Percentiles rank a stretch among this genome's conserved stretches.
Evolutionary conservation across 1,140 invertebrate species (phyloP).

Genomic region (Panagrolaimus sp.): DNA sequence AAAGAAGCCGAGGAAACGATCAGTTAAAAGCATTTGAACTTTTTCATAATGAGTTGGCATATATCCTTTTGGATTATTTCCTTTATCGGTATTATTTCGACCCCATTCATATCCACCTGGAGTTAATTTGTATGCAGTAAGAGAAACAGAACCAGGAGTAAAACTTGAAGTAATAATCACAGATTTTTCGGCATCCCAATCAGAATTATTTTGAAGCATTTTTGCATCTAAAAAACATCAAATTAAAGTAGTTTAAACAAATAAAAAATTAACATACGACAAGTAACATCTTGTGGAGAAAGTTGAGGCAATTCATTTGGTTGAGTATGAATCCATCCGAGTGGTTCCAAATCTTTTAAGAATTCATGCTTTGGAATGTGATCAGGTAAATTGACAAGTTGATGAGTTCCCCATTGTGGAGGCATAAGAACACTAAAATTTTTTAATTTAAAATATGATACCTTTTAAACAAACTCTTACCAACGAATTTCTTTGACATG

Average conservation of each 20-base stretch:
- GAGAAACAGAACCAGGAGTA: conserved; percentile 92
- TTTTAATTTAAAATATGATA: no score
- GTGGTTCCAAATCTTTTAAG: conserved; percentile 79
- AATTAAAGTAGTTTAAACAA: no score
- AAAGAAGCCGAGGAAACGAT: conserved; percentile 95
- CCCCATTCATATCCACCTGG: conserved; percentile 98
- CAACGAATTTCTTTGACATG: conserved; percentile 98
- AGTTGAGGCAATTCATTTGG: conserved; percentile 97
- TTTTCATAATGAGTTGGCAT: conserved; percentile 96
- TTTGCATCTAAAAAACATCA: no score
- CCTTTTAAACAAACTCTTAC: no score
- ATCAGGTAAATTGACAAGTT: conserved; percentile 87
- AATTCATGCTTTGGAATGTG: conserved; percentile 86
- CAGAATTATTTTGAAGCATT: conserved; percentile 87
- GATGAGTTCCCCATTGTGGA: conserved; percentile 98
- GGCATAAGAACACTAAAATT: conserved; percentile 75
- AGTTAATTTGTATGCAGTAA: conserved; percentile 94
- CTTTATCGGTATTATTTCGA: conserved; percentile 90
- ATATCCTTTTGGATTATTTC: conserved; percentile 99
- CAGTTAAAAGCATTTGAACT: conserved; percentile 97
- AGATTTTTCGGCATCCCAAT: conserved; percentile 99
- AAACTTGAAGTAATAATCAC: conserved; percentile 98
- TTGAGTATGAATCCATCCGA: conserved; percentile 85
- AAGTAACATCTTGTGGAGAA: conserved; percentile 93
- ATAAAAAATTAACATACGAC: no score